phyloP scores from a whole-genome alignment of 2,797 vertebrate species.

The Molossus alvarezi region DNA sequence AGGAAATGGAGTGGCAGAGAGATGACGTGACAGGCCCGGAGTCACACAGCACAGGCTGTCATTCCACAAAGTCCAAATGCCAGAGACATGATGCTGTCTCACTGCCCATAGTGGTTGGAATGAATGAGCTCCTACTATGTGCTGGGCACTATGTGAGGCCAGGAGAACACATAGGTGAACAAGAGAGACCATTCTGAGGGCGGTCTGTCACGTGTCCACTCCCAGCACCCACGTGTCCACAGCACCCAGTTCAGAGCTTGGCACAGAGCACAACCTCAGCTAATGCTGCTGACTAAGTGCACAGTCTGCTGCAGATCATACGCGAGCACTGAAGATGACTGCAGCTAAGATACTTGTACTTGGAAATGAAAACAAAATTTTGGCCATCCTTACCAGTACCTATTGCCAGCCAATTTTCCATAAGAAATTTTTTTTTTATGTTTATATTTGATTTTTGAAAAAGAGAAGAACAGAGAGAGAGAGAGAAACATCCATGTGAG shows the following conservation, averaged over 20 bases:
- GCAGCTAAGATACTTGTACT: background rate
- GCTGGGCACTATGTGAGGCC: background rate
- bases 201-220: background rate
- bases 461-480: too few relatives aligned
- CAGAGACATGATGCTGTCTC: background rate
- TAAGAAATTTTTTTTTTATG: too few relatives aligned
- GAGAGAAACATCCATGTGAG: too few relatives aligned
- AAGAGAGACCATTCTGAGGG: background rate
- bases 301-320: background rate
- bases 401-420: background rate
- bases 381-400: background rate
- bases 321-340: background rate
- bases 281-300: background rate
- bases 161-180: background rate
- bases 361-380: background rate
- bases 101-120: background rate
- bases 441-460: too few relatives aligned
- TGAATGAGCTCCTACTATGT: background rate
- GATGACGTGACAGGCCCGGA: background rate
- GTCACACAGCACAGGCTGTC: background rate
- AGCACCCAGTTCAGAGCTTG: background rate
- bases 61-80: background rate
- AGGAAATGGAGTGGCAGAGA: constrained; percentile 3
- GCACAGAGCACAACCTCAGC: background rate
- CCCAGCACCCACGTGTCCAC: accelerated